phyloP scores from a whole-genome alignment of 2,113 vertebrate genomes.

The Strix uralensis region DNA sequence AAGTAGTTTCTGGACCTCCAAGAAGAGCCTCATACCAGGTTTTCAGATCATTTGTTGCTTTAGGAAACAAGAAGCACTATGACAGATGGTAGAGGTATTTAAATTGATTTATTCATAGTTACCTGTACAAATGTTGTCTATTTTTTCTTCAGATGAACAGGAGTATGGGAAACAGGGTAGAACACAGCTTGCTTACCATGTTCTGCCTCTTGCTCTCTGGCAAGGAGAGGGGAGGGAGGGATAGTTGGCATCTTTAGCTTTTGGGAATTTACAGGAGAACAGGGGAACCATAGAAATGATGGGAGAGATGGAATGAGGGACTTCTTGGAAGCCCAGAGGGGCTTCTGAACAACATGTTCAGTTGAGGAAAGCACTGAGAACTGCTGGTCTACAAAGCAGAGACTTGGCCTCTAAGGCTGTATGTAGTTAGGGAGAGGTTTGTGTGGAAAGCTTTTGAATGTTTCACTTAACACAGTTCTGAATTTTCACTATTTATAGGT shows the following conservation, averaged over 20 bases:
- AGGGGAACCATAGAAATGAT: background rate
- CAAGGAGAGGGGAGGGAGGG: background rate
- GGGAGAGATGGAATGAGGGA: background rate
- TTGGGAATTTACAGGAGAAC: background rate
- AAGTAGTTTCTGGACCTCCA: background rate
- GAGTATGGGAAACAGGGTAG: background rate
- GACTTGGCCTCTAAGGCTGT: background rate
- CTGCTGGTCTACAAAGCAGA: background rate
- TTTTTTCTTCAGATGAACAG: background rate
- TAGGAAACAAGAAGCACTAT: background rate
- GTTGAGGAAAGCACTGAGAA: background rate
- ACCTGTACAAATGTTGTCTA: constrained; percentile 25
- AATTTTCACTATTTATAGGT: background rate
- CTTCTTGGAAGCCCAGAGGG: background rate
- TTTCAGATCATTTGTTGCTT: background rate
- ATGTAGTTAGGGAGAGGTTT: background rate
- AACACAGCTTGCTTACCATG: background rate
- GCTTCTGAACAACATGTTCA: background rate
- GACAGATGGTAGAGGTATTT: constrained; percentile 29
- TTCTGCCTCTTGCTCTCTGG: background rate
- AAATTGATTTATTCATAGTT: constrained; percentile 38
- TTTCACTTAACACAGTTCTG: background rate
- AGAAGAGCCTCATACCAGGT: background rate
- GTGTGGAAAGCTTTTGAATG: background rate
- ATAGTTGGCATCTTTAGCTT: background rate